Evolutionary conservation across 2,888 invertebrate genomes (phyloP).

Genomic region (Malacosoma neustria): DNA sequence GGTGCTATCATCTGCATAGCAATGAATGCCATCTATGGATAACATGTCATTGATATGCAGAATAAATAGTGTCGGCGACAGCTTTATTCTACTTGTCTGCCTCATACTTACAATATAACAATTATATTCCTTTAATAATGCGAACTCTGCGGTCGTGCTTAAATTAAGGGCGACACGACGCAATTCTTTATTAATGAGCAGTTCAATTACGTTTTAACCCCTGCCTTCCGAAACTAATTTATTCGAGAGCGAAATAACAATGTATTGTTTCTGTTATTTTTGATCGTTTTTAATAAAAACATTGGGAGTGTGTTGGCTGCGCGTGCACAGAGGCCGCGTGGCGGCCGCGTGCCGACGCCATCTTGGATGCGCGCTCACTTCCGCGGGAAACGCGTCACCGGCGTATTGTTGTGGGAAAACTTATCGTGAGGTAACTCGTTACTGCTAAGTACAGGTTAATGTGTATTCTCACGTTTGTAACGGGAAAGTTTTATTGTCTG

Average conservation of each 20-base stretch:
- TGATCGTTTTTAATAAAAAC: conserved; percentile 67
- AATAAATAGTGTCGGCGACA: too few species aligned
- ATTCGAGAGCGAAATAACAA: conserved; percentile 54
- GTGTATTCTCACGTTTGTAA: conserved; percentile 9
- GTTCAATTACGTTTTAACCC: conserved; percentile 71
- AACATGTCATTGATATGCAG: too few species aligned
- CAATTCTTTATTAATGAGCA: conserved; percentile 53
- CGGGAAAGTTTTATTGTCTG: conserved; percentile 4
- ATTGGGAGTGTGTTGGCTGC: conserved; percentile 43
- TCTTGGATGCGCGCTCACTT: conserved; percentile 68
- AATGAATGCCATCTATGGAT: too few species aligned
- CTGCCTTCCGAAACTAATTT: conserved; percentile 54
- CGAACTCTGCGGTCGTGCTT: not conserved
- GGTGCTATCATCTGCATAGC: too few species aligned
- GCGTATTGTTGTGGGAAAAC: conserved; percentile 45
- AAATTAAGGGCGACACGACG: conserved; percentile 1
- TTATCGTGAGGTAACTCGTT: conserved; percentile 28
- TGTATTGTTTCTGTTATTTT: conserved; percentile 60
- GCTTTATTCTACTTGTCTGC: too few species aligned
- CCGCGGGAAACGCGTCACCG: conserved; percentile 46
- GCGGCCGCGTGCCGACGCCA: conserved; percentile 44
- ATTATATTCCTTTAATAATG: too few species aligned
- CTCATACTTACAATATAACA: too few species aligned
- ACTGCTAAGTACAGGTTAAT: conserved; percentile 15
- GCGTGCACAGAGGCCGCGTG: conserved; percentile 35